phyloP scores from a whole-genome alignment of 1,140 invertebrate species.

The Pseudomyrmex gracilis region DNA sequence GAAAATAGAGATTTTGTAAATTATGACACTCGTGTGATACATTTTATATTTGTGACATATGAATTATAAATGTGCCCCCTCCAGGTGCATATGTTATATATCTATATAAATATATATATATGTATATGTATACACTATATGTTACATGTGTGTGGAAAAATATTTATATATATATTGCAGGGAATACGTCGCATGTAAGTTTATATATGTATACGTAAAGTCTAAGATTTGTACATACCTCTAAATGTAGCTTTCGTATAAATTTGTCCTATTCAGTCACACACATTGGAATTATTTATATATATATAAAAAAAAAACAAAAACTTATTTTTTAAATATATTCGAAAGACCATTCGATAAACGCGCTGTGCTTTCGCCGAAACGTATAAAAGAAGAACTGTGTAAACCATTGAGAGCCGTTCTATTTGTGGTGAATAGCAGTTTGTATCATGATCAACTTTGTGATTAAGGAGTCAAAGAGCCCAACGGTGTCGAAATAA shows the following conservation, averaged over 20 bases:
- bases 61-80: slow-evolving; percentile 36
- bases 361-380: slow-evolving; percentile 14
- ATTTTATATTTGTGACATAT: slow-evolving; percentile 69
- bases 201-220: slow-evolving; percentile 56
- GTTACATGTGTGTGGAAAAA: not conserved
- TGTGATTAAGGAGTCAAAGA: not conserved
- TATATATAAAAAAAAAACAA: too few species aligned
- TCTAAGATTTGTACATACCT: slow-evolving; percentile 70
- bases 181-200: slow-evolving; percentile 46
- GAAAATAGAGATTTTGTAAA: slow-evolving; percentile 59
- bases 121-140: not conserved
- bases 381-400: not conserved
- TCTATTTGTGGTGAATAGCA: slow-evolving; percentile 67
- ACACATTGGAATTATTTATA: slow-evolving; percentile 36
- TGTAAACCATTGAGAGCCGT: slow-evolving; percentile 28
- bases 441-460: slow-evolving; percentile 9
- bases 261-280: slow-evolving; percentile 9
- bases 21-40: slow-evolving; percentile 48
- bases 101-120: slow-evolving; percentile 51
- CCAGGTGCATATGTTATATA: slow-evolving; percentile 9
- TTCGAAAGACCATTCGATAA: not conserved
- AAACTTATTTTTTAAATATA: slow-evolving; percentile 50
- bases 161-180: slow-evolving; percentile 17
- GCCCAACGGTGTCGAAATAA: too few species aligned
- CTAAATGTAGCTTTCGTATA: slow-evolving; percentile 60